Evolutionary conservation across 2,797 vertebrate species (phyloP).

Genomic region (Macrochelys suwanniensis): DNA sequence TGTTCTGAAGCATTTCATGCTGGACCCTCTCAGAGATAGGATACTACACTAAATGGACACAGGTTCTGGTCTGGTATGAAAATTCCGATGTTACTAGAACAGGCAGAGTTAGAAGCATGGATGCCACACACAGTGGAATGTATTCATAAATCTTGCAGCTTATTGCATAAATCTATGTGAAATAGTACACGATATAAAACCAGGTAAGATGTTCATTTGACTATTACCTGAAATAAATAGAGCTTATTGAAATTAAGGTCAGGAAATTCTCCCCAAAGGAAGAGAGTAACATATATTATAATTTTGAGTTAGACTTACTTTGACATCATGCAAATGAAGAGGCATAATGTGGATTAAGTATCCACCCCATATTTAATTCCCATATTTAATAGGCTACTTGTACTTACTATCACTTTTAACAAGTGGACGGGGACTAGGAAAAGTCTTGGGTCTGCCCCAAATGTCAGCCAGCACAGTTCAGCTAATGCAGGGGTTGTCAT

Average conservation of each 20-base stretch:
- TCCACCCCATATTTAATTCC: neutral
- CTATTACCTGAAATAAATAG: neutral
- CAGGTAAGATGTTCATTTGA: too few relatives aligned
- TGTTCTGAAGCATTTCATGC: too few relatives aligned
- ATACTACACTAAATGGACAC: too few relatives aligned
- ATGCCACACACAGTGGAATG: too few relatives aligned
- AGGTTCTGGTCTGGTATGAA: too few relatives aligned
- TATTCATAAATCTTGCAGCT: too few relatives aligned
- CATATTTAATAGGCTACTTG: too few relatives aligned
- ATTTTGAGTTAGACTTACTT: accelerated
- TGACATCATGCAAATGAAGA: neutral
- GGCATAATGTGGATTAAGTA: neutral
- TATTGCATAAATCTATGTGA: too few relatives aligned
- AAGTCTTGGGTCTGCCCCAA: neutral
- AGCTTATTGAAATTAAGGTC: neutral
- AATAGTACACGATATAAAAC: too few relatives aligned
- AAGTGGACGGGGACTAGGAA: neutral
- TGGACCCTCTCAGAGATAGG: too few relatives aligned
- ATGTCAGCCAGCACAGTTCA: neutral
- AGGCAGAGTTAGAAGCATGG: too few relatives aligned
- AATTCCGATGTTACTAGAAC: too few relatives aligned
- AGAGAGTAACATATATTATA: neutral
- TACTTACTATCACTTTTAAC: neutral
- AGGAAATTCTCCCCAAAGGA: neutral
- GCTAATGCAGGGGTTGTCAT: neutral